These are phyloP conservation scores for Bufo gargarizans DNA, from an alignment of 2,113 vertebrate genomes.

Conservation along the genomic window DNA sequence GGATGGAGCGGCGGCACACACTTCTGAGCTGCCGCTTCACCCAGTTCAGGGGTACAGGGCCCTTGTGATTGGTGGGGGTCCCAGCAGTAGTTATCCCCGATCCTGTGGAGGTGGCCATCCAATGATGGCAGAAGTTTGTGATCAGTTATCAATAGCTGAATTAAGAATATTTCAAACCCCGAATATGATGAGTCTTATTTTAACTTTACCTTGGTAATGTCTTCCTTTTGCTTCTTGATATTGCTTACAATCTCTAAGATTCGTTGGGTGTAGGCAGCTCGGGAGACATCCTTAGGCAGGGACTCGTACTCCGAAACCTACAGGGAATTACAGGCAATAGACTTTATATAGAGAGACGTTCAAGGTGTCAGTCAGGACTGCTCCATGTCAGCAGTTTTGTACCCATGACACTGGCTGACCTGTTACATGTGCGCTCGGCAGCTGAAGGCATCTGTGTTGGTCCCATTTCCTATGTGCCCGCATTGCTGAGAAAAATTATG, in stretches of 20 bases:
- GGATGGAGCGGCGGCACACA: no score
- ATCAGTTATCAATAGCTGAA: not conserved
- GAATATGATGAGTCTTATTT: not conserved
- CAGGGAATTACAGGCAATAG: not conserved
- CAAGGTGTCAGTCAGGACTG: no score
- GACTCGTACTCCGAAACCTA: slow-evolving; percentile 83
- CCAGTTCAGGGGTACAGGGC: no score
- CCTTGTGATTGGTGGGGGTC: no score
- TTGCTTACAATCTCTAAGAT: slow-evolving; percentile 91
- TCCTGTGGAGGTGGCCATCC: not conserved
- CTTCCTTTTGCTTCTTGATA: slow-evolving; percentile 92
- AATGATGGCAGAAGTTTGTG: not conserved
- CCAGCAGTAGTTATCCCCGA: no score
- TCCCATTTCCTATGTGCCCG: no score
- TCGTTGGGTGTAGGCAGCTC: slow-evolving; percentile 87
- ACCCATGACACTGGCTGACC: no score
- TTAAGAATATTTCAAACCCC: not conserved
- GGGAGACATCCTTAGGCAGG: slow-evolving; percentile 81
- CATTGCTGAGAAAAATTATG: no score
- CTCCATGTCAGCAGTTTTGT: no score
- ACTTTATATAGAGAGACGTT: not conserved
- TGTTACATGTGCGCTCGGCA: no score
- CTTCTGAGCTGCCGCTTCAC: no score
- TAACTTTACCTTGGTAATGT: slow-evolving; percentile 85
- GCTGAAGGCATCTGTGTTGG: no score